Conservation (phyloP, 1,140 invertebrate genomes). For the Papilio helenus region DNA sequence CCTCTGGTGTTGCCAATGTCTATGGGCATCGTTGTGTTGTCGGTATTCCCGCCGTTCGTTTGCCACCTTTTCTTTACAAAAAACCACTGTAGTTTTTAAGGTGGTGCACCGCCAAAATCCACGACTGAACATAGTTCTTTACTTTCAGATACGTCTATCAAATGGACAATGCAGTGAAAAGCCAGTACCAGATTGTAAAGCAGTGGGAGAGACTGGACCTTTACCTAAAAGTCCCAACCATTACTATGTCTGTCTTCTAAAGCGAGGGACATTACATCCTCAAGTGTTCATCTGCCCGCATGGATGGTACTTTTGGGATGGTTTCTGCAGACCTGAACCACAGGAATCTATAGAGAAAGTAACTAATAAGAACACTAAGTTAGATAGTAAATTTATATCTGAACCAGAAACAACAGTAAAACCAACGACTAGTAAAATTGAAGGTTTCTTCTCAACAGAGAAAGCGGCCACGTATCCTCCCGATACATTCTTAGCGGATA, state of each 20-base stretch:
- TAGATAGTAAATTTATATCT: conserved; percentile 3
- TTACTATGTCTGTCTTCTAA: conserved; percentile 71
- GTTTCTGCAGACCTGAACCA: conserved; percentile 63
- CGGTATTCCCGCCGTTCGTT: no score
- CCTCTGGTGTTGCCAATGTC: no score
- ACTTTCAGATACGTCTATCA: conserved; percentile 60
- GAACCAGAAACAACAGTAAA: conserved; percentile 37
- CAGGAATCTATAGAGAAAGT: conserved; percentile 38
- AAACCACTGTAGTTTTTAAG: no score
- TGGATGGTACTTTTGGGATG: conserved; percentile 69
- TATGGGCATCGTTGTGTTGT: no score
- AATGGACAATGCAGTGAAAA: conserved; percentile 66
- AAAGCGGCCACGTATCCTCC: conserved; percentile 56
- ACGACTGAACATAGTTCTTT: no score
- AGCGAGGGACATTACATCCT: conserved; percentile 54
- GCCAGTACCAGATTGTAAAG: conserved; percentile 60
- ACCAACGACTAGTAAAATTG: conserved; percentile 49
- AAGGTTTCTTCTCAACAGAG: conserved; percentile 69
- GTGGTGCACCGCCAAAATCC: no score
- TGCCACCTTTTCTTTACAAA: no score
- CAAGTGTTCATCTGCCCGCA: conserved; percentile 77
- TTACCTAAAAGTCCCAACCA: conserved; percentile 61
- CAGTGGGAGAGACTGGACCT: conserved; percentile 59
- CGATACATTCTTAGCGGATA: conserved; percentile 75
- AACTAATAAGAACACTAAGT: conserved; percentile 37